These are phyloP conservation scores for Cantharis nigra DNA, from an alignment of 2,888 invertebrate genomes.

Conservation along the genomic window DNA sequence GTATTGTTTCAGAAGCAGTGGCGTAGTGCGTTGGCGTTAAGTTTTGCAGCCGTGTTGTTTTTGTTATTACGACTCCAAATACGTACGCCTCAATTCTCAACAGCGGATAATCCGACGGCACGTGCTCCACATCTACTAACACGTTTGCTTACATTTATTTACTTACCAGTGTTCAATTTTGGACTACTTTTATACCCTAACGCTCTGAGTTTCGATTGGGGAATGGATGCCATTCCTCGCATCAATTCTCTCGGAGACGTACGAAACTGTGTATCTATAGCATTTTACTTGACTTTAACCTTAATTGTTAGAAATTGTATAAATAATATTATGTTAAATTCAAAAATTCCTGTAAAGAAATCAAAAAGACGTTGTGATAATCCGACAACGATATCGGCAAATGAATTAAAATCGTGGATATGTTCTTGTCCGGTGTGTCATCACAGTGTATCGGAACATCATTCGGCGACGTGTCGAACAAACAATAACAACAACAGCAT, in stretches of 20 bases:
- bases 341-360: conserved; percentile 7
- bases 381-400: conserved; percentile 4
- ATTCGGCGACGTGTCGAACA: conserved; percentile 70
- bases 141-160: conserved; percentile 86
- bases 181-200: conserved; percentile 84
- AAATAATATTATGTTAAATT: conserved; percentile 6
- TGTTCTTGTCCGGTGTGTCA: conserved; percentile 71
- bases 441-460: conserved; percentile 68
- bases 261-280: conserved; percentile 75
- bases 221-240: conserved; percentile 94
- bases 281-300: conserved; percentile 68
- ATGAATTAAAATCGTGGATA: conserved; percentile 36
- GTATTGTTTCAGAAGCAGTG: conserved; percentile 68
- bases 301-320: conserved; percentile 38
- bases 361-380: conserved; percentile 25
- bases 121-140: conserved; percentile 79
- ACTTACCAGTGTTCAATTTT: conserved; percentile 90
- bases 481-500: conserved; percentile 74
- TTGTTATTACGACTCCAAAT: conserved; percentile 79
- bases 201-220: conserved; percentile 96
- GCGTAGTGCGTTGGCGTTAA: conserved; percentile 72
- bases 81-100: conserved; percentile 80
- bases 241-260: conserved; percentile 78
- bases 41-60: conserved; percentile 69
- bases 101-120: conserved; percentile 96